Percentiles rank a stretch among this genome's conserved stretches.
Evolutionary conservation across 1,140 invertebrate species (phyloP).

Genomic region (Listronotus bonariensis): DNA sequence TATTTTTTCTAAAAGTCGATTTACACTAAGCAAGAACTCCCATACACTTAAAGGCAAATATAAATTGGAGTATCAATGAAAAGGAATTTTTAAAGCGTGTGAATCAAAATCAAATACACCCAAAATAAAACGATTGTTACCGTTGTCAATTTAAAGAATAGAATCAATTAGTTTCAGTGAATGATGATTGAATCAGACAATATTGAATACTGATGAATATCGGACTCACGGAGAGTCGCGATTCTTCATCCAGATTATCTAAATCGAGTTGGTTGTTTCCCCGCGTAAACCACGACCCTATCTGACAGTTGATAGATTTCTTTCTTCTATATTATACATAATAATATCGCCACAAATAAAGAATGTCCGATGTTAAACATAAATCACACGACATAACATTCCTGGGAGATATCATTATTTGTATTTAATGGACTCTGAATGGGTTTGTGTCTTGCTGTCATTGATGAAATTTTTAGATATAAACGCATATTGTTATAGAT

Average conservation of each 20-base stretch:
- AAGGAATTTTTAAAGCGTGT: neutral
- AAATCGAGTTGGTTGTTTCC: constrained; percentile 36
- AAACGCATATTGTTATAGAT: constrained; percentile 1
- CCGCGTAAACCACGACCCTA: constrained; percentile 29
- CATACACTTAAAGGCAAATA: too few relatives aligned
- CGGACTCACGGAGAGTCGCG: constrained; percentile 36
- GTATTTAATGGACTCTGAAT: constrained; percentile 34
- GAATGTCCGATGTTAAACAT: constrained; percentile 36
- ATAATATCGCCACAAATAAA: constrained; percentile 39
- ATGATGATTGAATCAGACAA: constrained; percentile 40
- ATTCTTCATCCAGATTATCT: constrained; percentile 39
- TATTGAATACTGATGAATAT: constrained; percentile 46
- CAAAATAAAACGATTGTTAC: constrained; percentile 28
- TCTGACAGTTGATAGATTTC: constrained; percentile 44
- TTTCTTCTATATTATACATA: constrained; percentile 42
- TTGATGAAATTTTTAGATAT: constrained; percentile 30
- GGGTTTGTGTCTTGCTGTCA: neutral
- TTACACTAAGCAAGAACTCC: neutral
- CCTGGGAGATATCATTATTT: constrained; percentile 34
- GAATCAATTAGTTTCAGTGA: constrained; percentile 45
- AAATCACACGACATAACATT: constrained; percentile 41
- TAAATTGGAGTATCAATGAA: constrained; percentile 3
- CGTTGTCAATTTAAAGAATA: constrained; percentile 42
- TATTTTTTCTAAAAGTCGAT: too few relatives aligned
- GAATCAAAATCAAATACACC: constrained; percentile 8